Conservation (phyloP, 1,140 invertebrate species). For the Rhyacophila brunnea region DNA sequence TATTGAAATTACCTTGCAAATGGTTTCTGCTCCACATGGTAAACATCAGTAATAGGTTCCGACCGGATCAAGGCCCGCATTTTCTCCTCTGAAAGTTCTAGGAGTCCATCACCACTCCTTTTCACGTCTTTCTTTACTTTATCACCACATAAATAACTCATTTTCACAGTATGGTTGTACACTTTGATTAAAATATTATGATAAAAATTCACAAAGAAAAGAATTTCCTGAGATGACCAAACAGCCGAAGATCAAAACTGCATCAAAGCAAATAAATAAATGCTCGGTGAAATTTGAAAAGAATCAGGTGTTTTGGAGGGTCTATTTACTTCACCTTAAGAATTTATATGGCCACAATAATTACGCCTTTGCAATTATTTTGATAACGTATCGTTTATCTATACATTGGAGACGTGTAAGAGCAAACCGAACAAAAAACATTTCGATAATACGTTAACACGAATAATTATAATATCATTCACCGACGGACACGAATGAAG, state of each 20-base stretch:
- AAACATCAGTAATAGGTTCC: constrained; percentile 64
- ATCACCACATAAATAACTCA: constrained; percentile 53
- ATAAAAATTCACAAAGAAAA: too few species aligned
- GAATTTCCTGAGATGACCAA: too few species aligned
- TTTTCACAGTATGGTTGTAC: constrained; percentile 39
- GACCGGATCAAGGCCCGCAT: constrained; percentile 59
- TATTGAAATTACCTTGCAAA: constrained; percentile 68
- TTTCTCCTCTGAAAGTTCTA: constrained; percentile 60
- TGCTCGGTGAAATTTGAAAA: too few species aligned
- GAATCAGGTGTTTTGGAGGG: too few species aligned
- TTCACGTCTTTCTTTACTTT: constrained; percentile 48
- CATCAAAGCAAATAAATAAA: too few species aligned
- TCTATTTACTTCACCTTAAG: constrained; percentile 1
- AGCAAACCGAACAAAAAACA: constrained; percentile 21
- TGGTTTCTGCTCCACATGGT: constrained; percentile 67
- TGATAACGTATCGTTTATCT: constrained; percentile 23
- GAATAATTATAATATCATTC: not conserved
- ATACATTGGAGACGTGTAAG: constrained; percentile 9
- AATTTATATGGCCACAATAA: constrained; percentile 7
- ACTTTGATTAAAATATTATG: too few species aligned
- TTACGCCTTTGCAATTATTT: constrained; percentile 8
- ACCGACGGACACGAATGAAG: constrained; percentile 7
- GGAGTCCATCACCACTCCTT: constrained; percentile 58
- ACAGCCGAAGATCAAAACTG: too few species aligned
- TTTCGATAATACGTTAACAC: constrained; percentile 2